Evolutionary conservation across 1,140 invertebrate genomes (phyloP).

Genomic region (Adelges cooleyi): DNA sequence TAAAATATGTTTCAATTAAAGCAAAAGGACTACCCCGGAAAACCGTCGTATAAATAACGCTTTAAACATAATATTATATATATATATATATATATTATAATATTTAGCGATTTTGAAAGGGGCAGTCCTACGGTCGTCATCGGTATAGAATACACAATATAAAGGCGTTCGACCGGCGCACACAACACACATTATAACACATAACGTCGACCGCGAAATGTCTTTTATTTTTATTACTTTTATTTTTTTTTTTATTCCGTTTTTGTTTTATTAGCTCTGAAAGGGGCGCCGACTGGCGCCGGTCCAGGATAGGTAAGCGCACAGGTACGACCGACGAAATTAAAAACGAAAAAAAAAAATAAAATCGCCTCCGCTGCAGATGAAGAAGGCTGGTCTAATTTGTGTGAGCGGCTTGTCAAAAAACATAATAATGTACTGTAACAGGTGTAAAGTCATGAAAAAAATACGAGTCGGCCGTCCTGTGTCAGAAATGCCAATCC

Average conservation of each 20-base stretch:
- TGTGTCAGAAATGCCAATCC: slow-evolving; percentile 1
- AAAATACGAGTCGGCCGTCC: neutral
- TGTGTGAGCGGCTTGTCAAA: slow-evolving; percentile 27
- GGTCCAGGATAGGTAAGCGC: slow-evolving; percentile 4
- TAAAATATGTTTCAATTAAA: slow-evolving; percentile 27
- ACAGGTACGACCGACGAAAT: slow-evolving; percentile 22
- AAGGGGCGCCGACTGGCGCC: slow-evolving; percentile 27
- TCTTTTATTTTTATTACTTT: slow-evolving; percentile 27
- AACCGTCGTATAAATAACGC: slow-evolving; percentile 20
- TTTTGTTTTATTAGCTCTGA: slow-evolving; percentile 24
- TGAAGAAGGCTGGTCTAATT: slow-evolving; percentile 24
- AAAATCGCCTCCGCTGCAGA: neutral
- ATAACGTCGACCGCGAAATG: slow-evolving; percentile 22
- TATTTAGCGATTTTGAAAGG: slow-evolving; percentile 22
- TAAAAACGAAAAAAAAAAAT: slow-evolving; percentile 23
- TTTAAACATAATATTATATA: too few species aligned
- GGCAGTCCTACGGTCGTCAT: slow-evolving; percentile 1
- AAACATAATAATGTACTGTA: slow-evolving; percentile 26
- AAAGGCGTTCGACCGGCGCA: slow-evolving; percentile 22
- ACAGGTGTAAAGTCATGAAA: slow-evolving; percentile 26
- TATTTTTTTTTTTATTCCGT: slow-evolving; percentile 6
- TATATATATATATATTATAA: too few species aligned
- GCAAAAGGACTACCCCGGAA: slow-evolving; percentile 14
- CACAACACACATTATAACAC: neutral
- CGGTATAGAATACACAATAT: slow-evolving; percentile 20